These are phyloP conservation scores for Cryptoprocta ferox DNA, from an alignment of 2,797 vertebrate species.

Conservation along the genomic window DNA sequence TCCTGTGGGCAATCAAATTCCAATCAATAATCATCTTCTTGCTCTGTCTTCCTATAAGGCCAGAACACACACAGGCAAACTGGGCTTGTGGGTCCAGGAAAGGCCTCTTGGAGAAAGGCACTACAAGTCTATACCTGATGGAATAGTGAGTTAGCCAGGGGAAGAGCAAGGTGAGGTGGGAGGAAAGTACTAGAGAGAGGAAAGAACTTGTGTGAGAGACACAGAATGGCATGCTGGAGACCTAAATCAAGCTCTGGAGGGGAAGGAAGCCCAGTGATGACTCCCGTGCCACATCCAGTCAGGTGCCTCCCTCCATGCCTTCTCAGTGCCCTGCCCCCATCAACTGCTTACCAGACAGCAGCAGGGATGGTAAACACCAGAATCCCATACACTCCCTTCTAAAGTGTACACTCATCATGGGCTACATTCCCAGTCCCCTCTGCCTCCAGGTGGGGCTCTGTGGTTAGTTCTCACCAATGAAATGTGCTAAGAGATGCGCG, in stretches of 20 bases:
- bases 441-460: neutral
- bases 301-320: neutral
- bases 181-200: neutral
- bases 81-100: neutral
- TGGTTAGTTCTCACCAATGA: neutral
- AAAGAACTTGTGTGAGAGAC: neutral
- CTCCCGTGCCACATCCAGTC: neutral
- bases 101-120: neutral
- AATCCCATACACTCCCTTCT: neutral
- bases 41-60: neutral
- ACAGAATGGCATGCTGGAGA: neutral
- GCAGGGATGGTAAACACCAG: neutral
- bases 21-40: neutral
- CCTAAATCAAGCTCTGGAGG: neutral
- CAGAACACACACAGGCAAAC: neutral
- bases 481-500: neutral
- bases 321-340: fast-evolving
- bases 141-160: neutral
- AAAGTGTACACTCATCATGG: fast-evolving
- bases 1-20: neutral
- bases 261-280: neutral
- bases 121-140: neutral
- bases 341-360: neutral
- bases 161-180: neutral
- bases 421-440: neutral